These are phyloP conservation scores for Epizoanthus ramosus DNA, from an alignment of 92 coral and sea anemone species.

Conservation along the genomic window DNA sequence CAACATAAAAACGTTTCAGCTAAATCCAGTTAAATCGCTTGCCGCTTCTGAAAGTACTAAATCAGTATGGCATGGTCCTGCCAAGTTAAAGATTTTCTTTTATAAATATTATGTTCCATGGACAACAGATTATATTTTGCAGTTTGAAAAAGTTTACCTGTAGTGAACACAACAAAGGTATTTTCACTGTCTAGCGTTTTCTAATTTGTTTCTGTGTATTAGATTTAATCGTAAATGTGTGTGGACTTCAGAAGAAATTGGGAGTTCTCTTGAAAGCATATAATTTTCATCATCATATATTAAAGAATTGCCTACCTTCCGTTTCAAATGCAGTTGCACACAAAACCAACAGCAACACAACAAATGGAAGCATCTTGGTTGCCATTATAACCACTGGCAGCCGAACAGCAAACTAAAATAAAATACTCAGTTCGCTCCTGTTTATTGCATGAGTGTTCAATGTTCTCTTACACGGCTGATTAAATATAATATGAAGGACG, in stretches of 20 bases:
- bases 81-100: too few species aligned
- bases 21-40: too few species aligned
- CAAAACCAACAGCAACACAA: neutral
- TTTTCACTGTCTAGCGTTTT: too few species aligned
- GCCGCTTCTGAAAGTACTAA: too few species aligned
- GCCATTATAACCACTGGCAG: neutral
- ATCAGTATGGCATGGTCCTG: too few species aligned
- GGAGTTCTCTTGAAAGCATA: neutral
- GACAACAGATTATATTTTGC: too few species aligned
- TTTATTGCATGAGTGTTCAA: neutral
- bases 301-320: neutral
- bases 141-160: too few species aligned
- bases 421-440: neutral
- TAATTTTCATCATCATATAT: neutral
- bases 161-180: too few species aligned
- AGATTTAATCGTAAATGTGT: neutral
- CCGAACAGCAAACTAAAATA: neutral
- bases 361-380: neutral
- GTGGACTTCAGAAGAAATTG: neutral
- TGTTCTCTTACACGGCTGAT: neutral
- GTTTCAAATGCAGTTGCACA: conserved; percentile 12
- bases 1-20: too few species aligned
- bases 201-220: too few species aligned
- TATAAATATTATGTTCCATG: too few species aligned
- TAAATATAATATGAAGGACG: neutral